These are phyloP conservation scores for Chirona hameri DNA, from an alignment of 2,888 invertebrate species.

Conservation along the genomic window DNA sequence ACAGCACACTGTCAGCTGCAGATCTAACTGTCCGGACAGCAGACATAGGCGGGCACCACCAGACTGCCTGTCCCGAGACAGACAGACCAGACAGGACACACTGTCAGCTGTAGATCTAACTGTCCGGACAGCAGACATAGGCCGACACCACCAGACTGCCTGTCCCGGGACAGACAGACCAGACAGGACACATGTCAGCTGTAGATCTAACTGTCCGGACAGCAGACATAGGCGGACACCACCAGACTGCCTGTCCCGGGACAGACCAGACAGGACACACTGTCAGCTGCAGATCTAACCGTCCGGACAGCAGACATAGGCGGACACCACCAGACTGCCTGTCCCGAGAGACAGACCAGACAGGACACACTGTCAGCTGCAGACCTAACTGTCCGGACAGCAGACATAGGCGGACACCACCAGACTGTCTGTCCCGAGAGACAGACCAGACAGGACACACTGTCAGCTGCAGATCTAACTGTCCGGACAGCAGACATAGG, in stretches of 20 bases:
- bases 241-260: conserved; percentile 51
- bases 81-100: too few relatives aligned
- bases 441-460: too few relatives aligned
- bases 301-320: conserved; percentile 93
- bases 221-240: conserved; percentile 93
- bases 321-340: conserved; percentile 68
- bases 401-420: conserved; percentile 96
- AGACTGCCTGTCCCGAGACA: not conserved
- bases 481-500: conserved; percentile 93
- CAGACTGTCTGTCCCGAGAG: not conserved
- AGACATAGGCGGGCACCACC: not conserved
- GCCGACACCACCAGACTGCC: conserved; percentile 72
- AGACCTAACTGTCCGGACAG: conserved; percentile 67
- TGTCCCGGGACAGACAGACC: not conserved
- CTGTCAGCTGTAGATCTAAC: too few relatives aligned
- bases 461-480: too few relatives aligned
- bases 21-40: too few relatives aligned
- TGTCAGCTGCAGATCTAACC: too few relatives aligned
- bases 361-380: not conserved
- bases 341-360: not conserved
- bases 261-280: too few relatives aligned
- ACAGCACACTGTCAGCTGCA: too few relatives aligned
- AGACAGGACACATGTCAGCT: not conserved
- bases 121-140: conserved; percentile 76
- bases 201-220: conserved; percentile 62